Base-by-base conservation (phyloP, 2,888 invertebrate genomes). In the Proisotoma minuta region DNA sequence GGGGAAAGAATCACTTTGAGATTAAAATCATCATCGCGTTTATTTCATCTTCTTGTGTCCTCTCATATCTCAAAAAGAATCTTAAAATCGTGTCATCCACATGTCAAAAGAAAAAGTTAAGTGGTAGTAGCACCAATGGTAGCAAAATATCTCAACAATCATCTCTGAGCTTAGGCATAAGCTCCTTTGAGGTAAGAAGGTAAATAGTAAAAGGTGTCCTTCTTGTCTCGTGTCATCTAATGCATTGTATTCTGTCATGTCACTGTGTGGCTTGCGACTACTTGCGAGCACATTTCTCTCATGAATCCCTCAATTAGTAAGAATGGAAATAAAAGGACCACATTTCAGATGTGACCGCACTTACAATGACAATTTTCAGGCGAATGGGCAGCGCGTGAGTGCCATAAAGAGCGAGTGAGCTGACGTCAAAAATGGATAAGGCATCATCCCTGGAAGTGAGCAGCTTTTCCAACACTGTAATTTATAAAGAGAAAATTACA, bases 331-430 rank as follows among this genome's bases (percentile, higher is more conserved):
- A 10, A 34, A 34, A 34, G 34, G 43, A 43, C 43, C 43, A 43
- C 43, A 18, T 43, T 18, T n/a, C n/a, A n/a, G n/a, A n/a, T n/a
- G n/a, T 54, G 39, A 23, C 20, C 24, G 27, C 22, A 65, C 70
- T 70, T 63, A 70, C 70, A 54, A 73, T 73, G 63, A 73, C 73
- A 60, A 73, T 73, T 62, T 73, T 73, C 50, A 73, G 70, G 26
- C 70, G 63, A 39, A 71, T 73, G 22, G 73, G 73, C 4, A 73
- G 66, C 22, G 73, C 73, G 64, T 73, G 73, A 22, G 73, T 71
- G 43, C 73, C 73, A 59, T 73, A 73, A 39, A 73, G 64, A 47
- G 73, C 73, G 59, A 73, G 60, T 56, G 70, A 70, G 62, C 73
- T 71, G 23, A 73, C 73, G 64, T 73, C 73, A 62, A 73, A 73